These are phyloP conservation scores for Pluvialis apricaria DNA, from an alignment of 2,113 vertebrate genomes.

Conservation along the genomic window DNA sequence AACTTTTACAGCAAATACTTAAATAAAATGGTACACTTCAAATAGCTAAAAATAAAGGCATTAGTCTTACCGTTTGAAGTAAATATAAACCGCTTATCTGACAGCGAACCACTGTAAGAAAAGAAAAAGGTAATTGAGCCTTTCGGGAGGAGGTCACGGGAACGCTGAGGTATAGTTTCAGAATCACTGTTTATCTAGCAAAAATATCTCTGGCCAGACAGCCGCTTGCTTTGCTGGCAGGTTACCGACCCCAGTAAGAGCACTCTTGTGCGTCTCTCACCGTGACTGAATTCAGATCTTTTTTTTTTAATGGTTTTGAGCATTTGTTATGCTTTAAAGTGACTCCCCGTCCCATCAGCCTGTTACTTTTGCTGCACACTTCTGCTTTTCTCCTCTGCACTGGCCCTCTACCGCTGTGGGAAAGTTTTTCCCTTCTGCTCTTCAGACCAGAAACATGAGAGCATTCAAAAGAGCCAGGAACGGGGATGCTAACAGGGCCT, in stretches of 20 bases:
- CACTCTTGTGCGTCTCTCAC: background rate
- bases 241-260: background rate
- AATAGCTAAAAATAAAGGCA: conserved; percentile 6
- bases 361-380: background rate
- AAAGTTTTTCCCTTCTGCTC: background rate
- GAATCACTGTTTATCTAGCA: background rate
- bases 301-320: background rate
- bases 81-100: conserved; percentile 82
- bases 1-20: conserved; percentile 3
- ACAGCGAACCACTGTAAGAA: conserved; percentile 83
- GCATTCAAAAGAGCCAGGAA: background rate
- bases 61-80: conserved; percentile 79
- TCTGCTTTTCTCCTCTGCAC: background rate
- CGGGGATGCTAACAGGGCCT: background rate
- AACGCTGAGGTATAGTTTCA: background rate
- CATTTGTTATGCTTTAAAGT: background rate
- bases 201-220: background rate
- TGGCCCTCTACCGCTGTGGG: background rate
- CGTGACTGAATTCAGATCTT: background rate
- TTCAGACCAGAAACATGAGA: background rate
- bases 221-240: background rate
- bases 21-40: background rate
- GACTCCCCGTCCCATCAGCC: background rate
- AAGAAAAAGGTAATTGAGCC: conserved; percentile 29
- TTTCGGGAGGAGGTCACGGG: background rate